phyloP scores from a whole-genome alignment of 2,888 invertebrate genomes.

The Icerya purchasi region DNA sequence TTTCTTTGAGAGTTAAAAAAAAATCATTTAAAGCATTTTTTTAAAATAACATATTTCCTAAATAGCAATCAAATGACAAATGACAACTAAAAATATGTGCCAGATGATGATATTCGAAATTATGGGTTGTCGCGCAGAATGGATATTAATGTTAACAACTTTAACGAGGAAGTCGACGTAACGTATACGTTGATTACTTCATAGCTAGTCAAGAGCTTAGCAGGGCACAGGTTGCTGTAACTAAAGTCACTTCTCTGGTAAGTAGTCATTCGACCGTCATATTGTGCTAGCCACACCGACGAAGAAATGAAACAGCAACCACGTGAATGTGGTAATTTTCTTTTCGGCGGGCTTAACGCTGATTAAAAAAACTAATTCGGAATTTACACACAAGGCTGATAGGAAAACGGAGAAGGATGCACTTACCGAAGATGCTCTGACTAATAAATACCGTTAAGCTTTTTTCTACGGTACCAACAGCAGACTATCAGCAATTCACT shows the following conservation, averaged over 20 bases:
- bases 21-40: too few relatives aligned
- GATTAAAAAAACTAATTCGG: not conserved
- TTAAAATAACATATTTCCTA: too few relatives aligned
- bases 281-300: not conserved
- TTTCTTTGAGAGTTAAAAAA: too few relatives aligned
- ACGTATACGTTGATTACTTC: too few relatives aligned
- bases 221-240: not conserved
- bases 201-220: too few relatives aligned
- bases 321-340: not conserved
- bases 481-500: not conserved
- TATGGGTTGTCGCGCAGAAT: too few relatives aligned
- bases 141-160: too few relatives aligned
- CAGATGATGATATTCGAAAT: too few relatives aligned
- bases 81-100: too few relatives aligned
- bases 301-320: not conserved
- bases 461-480: not conserved
- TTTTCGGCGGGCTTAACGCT: not conserved
- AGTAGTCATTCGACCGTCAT: not conserved
- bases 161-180: too few relatives aligned
- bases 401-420: not conserved
- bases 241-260: not conserved
- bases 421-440: not conserved
- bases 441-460: not conserved
- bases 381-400: not conserved
- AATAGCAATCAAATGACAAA: too few relatives aligned